phyloP scores from a whole-genome alignment of 1,140 invertebrate species.

The Carposina sasakii region DNA sequence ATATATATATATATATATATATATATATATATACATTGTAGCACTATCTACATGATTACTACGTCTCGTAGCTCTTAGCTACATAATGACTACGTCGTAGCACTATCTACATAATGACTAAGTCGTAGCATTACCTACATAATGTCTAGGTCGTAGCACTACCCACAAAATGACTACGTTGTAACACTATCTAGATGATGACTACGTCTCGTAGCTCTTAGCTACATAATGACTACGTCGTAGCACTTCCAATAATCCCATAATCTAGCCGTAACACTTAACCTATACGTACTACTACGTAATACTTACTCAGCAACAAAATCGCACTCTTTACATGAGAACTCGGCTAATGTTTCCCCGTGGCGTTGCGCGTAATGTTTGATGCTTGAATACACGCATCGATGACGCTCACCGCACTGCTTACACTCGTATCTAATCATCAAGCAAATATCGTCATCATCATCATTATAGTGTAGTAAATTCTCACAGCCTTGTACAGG shows the following conservation, averaged over 20 bases:
- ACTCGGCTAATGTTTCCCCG: slow-evolving; percentile 23
- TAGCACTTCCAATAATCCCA: too few species aligned
- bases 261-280: neutral
- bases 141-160: neutral
- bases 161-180: neutral
- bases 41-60: neutral
- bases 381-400: slow-evolving; percentile 30
- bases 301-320: slow-evolving; percentile 39
- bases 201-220: neutral
- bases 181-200: neutral
- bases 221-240: neutral
- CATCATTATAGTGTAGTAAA: too few species aligned
- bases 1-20: too few species aligned
- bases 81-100: neutral
- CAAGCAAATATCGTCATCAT: too few species aligned
- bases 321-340: slow-evolving; percentile 34
- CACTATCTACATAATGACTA: too few species aligned
- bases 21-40: too few species aligned
- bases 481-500: neutral
- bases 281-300: neutral
- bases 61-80: neutral
- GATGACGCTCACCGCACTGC: slow-evolving; percentile 32
- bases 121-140: neutral
- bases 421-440: slow-evolving; percentile 47
- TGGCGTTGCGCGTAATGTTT: slow-evolving; percentile 43